Percentiles rank a stretch among this genome's conserved stretches.
Conservation (phyloP, 2,113 vertebrate genomes). For the Tetrax tetrax region DNA sequence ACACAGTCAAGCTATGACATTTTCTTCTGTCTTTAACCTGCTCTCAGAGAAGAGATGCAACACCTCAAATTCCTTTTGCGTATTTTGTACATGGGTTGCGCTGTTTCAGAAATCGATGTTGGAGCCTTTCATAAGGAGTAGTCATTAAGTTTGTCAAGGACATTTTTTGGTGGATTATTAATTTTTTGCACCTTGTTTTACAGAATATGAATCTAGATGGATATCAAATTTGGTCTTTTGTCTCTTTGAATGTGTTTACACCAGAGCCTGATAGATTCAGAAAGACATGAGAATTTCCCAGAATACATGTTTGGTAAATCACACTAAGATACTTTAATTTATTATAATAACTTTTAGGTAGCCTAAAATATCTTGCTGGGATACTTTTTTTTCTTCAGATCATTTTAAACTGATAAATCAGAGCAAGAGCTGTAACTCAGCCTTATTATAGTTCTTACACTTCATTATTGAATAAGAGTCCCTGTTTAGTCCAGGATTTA, state of each 20-base stretch:
- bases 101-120: background rate
- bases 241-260: background rate
- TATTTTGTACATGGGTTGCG: background rate
- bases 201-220: background rate
- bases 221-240: background rate
- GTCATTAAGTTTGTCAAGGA: background rate
- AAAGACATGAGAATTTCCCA: background rate
- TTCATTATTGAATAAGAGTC: background rate
- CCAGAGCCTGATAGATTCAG: background rate
- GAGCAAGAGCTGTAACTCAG: background rate
- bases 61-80: background rate
- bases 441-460: background rate
- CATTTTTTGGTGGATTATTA: background rate
- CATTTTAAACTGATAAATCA: background rate
- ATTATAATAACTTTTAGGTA: background rate
- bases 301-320: background rate
- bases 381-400: background rate
- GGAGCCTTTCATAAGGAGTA: background rate
- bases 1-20: background rate
- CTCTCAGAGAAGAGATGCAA: background rate
- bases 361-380: background rate
- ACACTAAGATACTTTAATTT: background rate
- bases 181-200: background rate
- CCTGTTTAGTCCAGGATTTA: background rate
- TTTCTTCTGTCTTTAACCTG: background rate